These are phyloP conservation scores for Galeruca laticollis DNA, from an alignment of 2,888 invertebrate species.

Conservation along the genomic window DNA sequence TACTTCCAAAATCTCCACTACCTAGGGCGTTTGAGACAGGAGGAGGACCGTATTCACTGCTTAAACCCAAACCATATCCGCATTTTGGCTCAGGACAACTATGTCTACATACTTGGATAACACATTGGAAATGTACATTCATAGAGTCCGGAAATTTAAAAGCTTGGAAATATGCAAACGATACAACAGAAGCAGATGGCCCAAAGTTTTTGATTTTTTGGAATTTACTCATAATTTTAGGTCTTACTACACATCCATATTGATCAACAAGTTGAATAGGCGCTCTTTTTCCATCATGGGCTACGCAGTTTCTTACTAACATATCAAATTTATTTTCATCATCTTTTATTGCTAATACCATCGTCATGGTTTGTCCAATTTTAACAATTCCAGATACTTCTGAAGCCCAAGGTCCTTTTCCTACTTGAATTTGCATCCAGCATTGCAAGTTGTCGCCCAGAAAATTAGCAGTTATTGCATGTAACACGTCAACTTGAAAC, in stretches of 20 bases:
- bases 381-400: constrained; percentile 96
- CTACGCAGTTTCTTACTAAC: constrained; percentile 93
- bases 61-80: constrained; percentile 72
- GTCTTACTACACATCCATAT: constrained; percentile 92
- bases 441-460: constrained; percentile 95
- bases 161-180: constrained; percentile 96
- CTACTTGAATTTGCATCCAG: constrained; percentile 98
- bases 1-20: constrained; percentile 65
- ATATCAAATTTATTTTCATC: constrained; percentile 97
- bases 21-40: constrained; percentile 64
- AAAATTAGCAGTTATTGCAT: constrained; percentile 95
- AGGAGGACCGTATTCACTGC: constrained; percentile 77
- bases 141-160: constrained; percentile 97
- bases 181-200: constrained; percentile 92
- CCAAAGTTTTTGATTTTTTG: constrained; percentile 97
- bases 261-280: constrained; percentile 94
- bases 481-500: constrained; percentile 95
- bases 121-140: constrained; percentile 97
- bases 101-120: constrained; percentile 93
- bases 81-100: constrained; percentile 95
- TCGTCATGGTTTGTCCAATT: constrained; percentile 96
- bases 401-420: constrained; percentile 97
- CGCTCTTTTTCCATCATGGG: constrained; percentile 93
- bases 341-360: constrained; percentile 95
- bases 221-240: constrained; percentile 96